A percentile compares a stretch with the other conserved stretches of the same genome.
phyloP scores from a whole-genome alignment of 53 echinoderm and acorn worm genomes.

The Stichopus horrens region DNA sequence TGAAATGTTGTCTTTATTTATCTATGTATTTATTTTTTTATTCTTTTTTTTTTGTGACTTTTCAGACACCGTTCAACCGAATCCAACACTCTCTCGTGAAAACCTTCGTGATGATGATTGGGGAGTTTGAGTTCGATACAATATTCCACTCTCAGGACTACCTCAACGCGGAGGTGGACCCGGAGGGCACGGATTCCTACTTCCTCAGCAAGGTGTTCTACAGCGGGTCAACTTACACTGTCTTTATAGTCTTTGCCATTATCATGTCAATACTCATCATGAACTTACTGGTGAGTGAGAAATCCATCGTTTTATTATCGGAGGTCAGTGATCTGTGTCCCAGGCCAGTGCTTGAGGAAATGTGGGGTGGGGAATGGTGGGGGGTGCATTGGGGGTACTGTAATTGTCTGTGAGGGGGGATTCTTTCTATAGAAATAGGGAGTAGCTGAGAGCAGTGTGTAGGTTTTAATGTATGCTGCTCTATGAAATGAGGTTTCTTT shows the following conservation, averaged over 20 bases:
- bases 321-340: too few relatives aligned
- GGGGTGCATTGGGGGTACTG: too few relatives aligned
- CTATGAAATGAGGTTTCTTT: too few relatives aligned
- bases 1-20: not conserved
- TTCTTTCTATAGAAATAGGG: too few relatives aligned
- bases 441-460: too few relatives aligned
- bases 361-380: too few relatives aligned
- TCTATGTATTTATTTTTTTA: not conserved
- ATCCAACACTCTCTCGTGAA: slow-evolving; percentile 77
- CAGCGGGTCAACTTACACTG: slow-evolving; percentile 65
- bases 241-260: slow-evolving; percentile 80
- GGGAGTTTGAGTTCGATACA: slow-evolving; percentile 90
- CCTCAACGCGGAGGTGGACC: slow-evolving; percentile 15
- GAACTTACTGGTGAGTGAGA: slow-evolving; percentile 92
- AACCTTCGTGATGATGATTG: slow-evolving; percentile 99
- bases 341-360: too few relatives aligned
- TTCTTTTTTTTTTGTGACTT: not conserved
- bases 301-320: not conserved
- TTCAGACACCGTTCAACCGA: slow-evolving; percentile 78
- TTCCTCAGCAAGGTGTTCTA: slow-evolving; percentile 69
- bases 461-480: too few relatives aligned
- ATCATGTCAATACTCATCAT: slow-evolving; percentile 99
- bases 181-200: slow-evolving; percentile 10
- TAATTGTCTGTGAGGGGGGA: too few relatives aligned
- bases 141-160: slow-evolving; percentile 86